Conservation (phyloP, 2,797 vertebrate genomes). For the Antrozous pallidus region DNA sequence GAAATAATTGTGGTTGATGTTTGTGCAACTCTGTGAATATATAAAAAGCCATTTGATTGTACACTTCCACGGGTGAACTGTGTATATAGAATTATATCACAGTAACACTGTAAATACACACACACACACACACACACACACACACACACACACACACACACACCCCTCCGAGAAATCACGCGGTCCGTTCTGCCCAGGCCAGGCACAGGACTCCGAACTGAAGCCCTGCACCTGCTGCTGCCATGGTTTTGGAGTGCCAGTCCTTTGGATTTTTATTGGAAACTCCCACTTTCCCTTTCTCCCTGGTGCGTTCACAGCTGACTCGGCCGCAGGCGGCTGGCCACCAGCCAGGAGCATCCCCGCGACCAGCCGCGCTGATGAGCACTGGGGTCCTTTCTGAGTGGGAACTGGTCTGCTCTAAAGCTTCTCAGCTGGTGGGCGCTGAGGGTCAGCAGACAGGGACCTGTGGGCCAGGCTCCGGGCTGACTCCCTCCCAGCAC, state of each 20-base stretch:
- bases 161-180: neutral
- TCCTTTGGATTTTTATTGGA: neutral
- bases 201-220: neutral
- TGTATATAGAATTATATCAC: neutral
- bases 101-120: neutral
- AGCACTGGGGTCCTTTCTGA: neutral
- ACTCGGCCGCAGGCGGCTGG: rapidly evolving
- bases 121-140: neutral
- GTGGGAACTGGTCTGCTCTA: neutral
- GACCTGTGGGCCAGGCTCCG: neutral
- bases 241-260: neutral
- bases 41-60: neutral
- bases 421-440: neutral
- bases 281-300: neutral
- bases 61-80: neutral
- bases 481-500: neutral
- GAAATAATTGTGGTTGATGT: neutral
- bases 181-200: neutral
- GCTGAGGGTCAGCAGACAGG: neutral
- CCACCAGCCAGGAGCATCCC: rapidly evolving
- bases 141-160: neutral
- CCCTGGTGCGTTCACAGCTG: neutral
- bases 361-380: rapidly evolving
- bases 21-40: neutral
- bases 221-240: neutral